Evolutionary conservation across 2,113 vertebrate species (phyloP), one percentile per base, ranked within the genome.

Genomic region (Regulus satrapa): DNA sequence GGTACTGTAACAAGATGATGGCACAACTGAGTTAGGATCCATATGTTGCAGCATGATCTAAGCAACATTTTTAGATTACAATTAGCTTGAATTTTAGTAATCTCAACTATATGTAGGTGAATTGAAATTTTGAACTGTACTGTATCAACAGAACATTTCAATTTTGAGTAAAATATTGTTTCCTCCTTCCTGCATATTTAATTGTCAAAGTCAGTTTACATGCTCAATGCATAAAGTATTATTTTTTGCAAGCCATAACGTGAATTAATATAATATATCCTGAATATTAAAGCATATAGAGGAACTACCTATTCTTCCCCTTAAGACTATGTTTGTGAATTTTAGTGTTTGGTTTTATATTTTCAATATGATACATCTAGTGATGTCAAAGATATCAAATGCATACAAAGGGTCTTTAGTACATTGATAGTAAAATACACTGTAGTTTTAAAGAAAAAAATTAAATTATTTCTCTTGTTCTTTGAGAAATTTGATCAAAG

Each of bases 111-210:
- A 48, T 14, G 8, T n/a, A 62, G 71, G 43, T 40, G 16, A 64
- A 32, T 9, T 66, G 6, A 26, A 1, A 4, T 66, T 79, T 79
- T 9, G 19, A 6, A 4, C 5, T 93, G 6, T 48, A 21, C 12
- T 45, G 0, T 28, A 43, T 45, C 31, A 51, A 45, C 1, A 32
- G 9, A 55, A 59, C 1, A 0, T 48, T 52, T 34, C 3, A 58
- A 9, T 71, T 48, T 79, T 9, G 8, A 14, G 17, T 52, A 67
- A 75, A 89, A 54, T 54, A n/a, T 23, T 73, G 6, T 45, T 75
- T 71, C 17, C 15, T 75, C 71, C 7, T 51, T 74, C 31, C 31
- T 43, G 6, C 3, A 18, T 62, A 25, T 62, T 82, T 71, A 48
- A 51, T 56, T 32, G 1, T 34, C 43, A 38, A 59, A 68, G 20